Evolutionary conservation across 2,888 invertebrate genomes (phyloP), one percentile per base, ranked within the genome.

Genomic region (Scaptomyza flava): DNA sequence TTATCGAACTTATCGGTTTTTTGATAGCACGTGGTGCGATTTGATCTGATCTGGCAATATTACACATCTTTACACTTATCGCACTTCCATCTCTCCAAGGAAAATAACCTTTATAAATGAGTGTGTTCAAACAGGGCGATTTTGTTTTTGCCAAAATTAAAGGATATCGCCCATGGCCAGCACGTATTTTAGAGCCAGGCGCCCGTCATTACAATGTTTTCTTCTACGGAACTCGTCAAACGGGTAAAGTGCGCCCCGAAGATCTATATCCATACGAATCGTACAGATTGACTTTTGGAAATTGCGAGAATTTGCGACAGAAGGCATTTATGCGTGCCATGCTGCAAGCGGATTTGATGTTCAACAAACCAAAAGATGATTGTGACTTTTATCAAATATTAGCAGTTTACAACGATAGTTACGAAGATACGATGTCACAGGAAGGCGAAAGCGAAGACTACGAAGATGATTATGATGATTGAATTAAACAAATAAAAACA

Each of bases 121-220:
- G 1, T 17, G 3, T 8, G 27, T 43, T 34, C 1, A 45, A 30
- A 9, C 6, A 14, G 5, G 45, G 42, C 14, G 62, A 65, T 5
- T 53, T 66, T 46, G 45, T 66, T 2, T 63, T 54, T 11, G 61
- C 61, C 17, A 62, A 62, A 33, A 17, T 62, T 11, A 57, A 4
- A 20, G 56, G 57, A 42, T 57, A 34, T 38, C 57, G 47, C 0
- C 23, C 56, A 2, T 62, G 61, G 62, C 57, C 62, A 0, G 62
- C 48, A 33, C 47, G 62, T 1, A 20, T 62, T 23, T 57, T 62
- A 1, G 43, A 62, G 14, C 6, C n/a, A 4, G 6, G 9, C 8
- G 48, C 42, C 7, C 17, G 8, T 4, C 30, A 9, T 11, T 36
- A 17, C 43, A 48, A 43, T 12, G 58, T 57, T 2, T 50, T 62